These are phyloP conservation scores for Exephanes ischioxanthus DNA, from an alignment of 2,888 invertebrate genomes.

Conservation along the genomic window DNA sequence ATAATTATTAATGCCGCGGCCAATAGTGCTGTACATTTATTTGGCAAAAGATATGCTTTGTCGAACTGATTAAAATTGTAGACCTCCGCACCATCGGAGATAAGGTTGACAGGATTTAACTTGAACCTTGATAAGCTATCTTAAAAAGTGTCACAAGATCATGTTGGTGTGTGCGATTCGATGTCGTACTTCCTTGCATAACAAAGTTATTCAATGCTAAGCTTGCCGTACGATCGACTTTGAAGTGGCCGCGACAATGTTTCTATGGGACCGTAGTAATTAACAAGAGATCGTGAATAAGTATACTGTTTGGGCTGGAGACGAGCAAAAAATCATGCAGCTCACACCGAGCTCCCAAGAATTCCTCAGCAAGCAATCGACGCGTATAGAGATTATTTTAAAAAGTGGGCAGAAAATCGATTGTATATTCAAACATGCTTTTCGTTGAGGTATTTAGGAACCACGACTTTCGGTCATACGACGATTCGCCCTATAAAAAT, in stretches of 20 bases:
- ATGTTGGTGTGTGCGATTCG: neutral
- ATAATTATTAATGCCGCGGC: neutral
- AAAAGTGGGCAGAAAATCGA: neutral
- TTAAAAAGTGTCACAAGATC: conserved; percentile 56
- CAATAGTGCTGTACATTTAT: conserved; percentile 7
- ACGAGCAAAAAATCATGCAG: neutral
- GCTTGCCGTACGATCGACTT: conserved; percentile 1
- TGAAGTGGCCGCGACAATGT: neutral
- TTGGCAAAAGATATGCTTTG: conserved; percentile 13
- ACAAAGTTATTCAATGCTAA: conserved; percentile 24
- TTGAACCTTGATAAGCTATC: conserved; percentile 59
- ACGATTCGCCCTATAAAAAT: too few relatives aligned
- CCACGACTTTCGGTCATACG: too few relatives aligned
- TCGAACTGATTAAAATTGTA: conserved; percentile 44
- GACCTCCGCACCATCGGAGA: conserved; percentile 28
- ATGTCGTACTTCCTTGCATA: conserved; percentile 37
- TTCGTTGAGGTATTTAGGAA: too few relatives aligned
- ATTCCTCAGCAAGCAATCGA: too few relatives aligned
- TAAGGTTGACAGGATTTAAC: conserved; percentile 45
- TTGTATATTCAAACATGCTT: too few relatives aligned
- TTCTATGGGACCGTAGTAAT: neutral
- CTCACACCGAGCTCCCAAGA: too few relatives aligned
- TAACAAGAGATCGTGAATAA: neutral
- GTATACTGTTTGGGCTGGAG: neutral
- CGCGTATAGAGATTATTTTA: neutral